phyloP scores from a whole-genome alignment of 2,797 vertebrate genomes.

The Choloepus didactylus region DNA sequence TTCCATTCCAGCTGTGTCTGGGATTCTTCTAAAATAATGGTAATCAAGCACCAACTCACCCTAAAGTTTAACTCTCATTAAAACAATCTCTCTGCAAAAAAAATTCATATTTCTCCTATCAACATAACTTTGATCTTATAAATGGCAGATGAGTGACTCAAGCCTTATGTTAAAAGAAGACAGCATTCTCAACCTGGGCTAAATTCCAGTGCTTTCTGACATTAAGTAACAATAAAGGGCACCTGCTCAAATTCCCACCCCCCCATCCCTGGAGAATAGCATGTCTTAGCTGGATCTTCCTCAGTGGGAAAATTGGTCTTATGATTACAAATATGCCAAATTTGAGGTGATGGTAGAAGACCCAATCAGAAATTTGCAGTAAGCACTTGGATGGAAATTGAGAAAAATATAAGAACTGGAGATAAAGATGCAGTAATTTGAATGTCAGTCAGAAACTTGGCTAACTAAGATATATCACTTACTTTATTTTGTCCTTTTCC shows the following conservation, averaged over 20 bases:
- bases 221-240: neutral
- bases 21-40: neutral
- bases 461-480: neutral
- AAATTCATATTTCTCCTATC: neutral
- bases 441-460: neutral
- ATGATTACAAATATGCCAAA: neutral
- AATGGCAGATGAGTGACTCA: neutral
- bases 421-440: neutral
- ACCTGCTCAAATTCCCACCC: neutral
- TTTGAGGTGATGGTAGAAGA: neutral
- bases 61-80: constrained; percentile 4
- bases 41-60: neutral
- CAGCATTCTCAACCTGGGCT: neutral
- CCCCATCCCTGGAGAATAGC: neutral
- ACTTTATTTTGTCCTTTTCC: neutral
- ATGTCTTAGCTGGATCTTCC: neutral
- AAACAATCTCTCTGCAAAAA: neutral
- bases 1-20: neutral
- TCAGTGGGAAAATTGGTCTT: neutral
- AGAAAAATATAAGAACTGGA: neutral
- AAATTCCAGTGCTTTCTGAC: constrained; percentile 31
- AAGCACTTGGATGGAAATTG: neutral
- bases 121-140: neutral
- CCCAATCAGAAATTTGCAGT: neutral
- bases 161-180: neutral